These are phyloP conservation scores for Antedon mediterranea DNA, from an alignment of 53 echinoderm and acorn worm genomes.

Conservation along the genomic window DNA sequence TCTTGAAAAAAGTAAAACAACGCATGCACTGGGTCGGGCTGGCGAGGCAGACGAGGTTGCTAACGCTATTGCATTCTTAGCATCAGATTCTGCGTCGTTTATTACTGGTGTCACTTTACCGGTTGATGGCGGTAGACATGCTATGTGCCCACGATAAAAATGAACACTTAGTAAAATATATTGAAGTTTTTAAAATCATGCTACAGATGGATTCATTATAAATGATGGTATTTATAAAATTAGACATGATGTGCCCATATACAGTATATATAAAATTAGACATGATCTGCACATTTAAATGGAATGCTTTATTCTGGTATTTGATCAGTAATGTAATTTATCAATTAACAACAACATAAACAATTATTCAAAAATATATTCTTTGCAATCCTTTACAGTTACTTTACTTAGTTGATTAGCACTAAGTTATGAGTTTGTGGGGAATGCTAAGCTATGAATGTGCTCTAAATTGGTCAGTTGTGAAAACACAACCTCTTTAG, in stretches of 20 bases:
- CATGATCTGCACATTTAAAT: no score
- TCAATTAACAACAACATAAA: no score
- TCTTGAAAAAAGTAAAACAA: conserved; percentile 42
- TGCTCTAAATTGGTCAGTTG: conserved; percentile 41
- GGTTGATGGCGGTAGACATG: conserved; percentile 86
- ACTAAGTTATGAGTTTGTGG: background rate
- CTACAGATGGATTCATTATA: no score
- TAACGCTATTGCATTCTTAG: conserved; percentile 66
- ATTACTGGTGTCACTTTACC: conserved; percentile 68
- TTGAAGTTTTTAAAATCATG: no score
- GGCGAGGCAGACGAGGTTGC: conserved; percentile 70
- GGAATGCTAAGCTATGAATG: conserved; percentile 56
- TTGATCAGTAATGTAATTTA: no score
- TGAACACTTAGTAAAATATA: background rate
- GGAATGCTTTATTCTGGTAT: no score
- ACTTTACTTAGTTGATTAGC: no score
- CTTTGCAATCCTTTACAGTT: no score
- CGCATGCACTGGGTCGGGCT: conserved; percentile 73
- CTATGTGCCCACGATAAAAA: conserved; percentile 59
- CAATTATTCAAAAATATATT: no score
- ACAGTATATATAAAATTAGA: no score
- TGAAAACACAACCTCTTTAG: conserved; percentile 34
- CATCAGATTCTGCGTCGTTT: conserved; percentile 83
- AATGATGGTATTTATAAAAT: no score
- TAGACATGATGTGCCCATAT: no score